Conservation (phyloP, 2,797 vertebrate species). For the Epinephelus malabaricus region DNA sequence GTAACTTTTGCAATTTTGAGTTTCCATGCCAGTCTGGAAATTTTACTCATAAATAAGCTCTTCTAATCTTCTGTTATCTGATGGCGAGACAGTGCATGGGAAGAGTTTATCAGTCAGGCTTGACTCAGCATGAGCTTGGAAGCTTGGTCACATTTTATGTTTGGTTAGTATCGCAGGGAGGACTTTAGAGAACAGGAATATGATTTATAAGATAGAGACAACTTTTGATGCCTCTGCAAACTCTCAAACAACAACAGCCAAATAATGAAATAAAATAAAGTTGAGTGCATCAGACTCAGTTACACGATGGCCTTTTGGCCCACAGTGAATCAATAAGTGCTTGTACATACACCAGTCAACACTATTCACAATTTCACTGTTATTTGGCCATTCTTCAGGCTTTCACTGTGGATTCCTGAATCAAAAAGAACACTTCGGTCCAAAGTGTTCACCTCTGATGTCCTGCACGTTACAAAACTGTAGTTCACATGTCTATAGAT, state of each 20-base stretch:
- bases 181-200: not conserved
- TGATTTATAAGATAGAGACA: not conserved
- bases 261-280: not conserved
- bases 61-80: conserved; percentile 25
- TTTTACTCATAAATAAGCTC: not conserved
- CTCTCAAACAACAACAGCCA: not conserved
- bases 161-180: conserved; percentile 9
- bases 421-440: conserved; percentile 3
- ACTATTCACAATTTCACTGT: not conserved
- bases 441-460: not conserved
- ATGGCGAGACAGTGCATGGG: conserved; percentile 5
- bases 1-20: too few relatives aligned
- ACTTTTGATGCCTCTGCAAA: not conserved
- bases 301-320: not conserved
- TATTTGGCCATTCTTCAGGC: not conserved
- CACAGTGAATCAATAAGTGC: not conserved
- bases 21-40: not conserved
- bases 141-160: conserved; percentile 20
- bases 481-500: not conserved
- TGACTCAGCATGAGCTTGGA: conserved; percentile 46
- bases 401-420: not conserved
- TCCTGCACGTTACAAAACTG: not conserved
- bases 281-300: not conserved
- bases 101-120: conserved; percentile 39
- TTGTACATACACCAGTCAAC: not conserved